Evolutionary conservation across 2,888 invertebrate species (phyloP).

Genomic region (Augiades crinisus): DNA sequence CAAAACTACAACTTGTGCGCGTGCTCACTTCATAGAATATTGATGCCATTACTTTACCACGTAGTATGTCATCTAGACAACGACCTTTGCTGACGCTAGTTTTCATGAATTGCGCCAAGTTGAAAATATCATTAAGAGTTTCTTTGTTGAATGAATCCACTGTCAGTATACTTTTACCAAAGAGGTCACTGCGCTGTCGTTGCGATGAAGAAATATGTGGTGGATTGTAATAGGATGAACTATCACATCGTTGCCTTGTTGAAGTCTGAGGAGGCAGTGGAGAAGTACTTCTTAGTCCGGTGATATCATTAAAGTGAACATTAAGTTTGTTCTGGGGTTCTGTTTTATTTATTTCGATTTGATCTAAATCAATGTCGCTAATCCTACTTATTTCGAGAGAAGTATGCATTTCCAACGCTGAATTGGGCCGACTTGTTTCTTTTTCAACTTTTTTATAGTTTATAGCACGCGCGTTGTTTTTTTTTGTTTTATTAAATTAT

Average conservation of each 20-base stretch:
- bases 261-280: conserved; percentile 69
- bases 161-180: conserved; percentile 90
- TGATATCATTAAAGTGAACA: conserved; percentile 83
- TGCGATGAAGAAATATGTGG: conserved; percentile 62
- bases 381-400: conserved; percentile 57
- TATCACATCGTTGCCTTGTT: conserved; percentile 80
- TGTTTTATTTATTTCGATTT: conserved; percentile 51
- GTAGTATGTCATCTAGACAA: conserved; percentile 91
- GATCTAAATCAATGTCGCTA: conserved; percentile 67
- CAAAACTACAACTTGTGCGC: conserved; percentile 97
- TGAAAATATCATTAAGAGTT: conserved; percentile 95
- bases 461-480: too few species aligned
- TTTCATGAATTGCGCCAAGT: conserved; percentile 94
- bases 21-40: conserved; percentile 99
- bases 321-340: conserved; percentile 63
- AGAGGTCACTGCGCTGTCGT: conserved; percentile 69
- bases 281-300: conserved; percentile 69
- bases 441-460: conserved; percentile 71
- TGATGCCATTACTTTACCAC: conserved; percentile 96
- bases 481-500: too few species aligned
- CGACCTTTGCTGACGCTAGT: conserved; percentile 91
- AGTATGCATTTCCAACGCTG: conserved; percentile 79
- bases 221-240: conserved; percentile 74
- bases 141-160: conserved; percentile 94
- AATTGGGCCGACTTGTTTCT: conserved; percentile 78